Base-by-base conservation (phyloP, 2,888 invertebrate species). In the Pseudococcus longispinus region DNA sequence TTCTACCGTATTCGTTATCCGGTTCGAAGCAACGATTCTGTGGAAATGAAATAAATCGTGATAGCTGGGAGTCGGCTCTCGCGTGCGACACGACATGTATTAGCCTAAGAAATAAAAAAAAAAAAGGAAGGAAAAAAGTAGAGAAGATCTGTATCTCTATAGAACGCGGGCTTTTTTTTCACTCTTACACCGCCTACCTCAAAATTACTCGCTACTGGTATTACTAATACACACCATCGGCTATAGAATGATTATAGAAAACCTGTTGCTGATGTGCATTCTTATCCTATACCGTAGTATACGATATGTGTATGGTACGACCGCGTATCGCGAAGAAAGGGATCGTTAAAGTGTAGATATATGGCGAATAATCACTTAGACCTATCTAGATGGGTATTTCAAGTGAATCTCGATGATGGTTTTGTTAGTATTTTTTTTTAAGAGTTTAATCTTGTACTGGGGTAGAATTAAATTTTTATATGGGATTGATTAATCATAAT, bases 21-120 rank as follows among this genome's bases (percentile, higher is more conserved):
- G 85, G 85, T 85, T 85, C 70, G 77, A 29, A 77, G 44, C 20
- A 77, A 85, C 77, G 77, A 77, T 85, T 85, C 85, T 74, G 77
- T 85, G 77, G 74, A 85, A 85, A 85, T 85, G 51, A 85, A 85
- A 85, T 85, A 85, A 85, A 77, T 85, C 85, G 85, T 85, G 85
- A 85, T 85, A 77, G 85, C 85, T 85, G 77, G 85, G 77, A 85
- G 85, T 85, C 85, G 74, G 85, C 85, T 85, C 85, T 85, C 85
- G 85, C 85, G 85, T 85, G 85, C 85, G 85, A 85, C 85, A 85
- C 85, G 85, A 85, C 42, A 85, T 74, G 85, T 85, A 85, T 85
- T 74, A 65, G 46, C 26, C n/a, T 74, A 77, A 77, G 74, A 70
- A 32, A 85, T 20, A 51, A 26, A 84, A 37, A 37, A 37, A 37